Conservation (phyloP, 2,797 vertebrate species). For the Cirrhinus molitorella region DNA sequence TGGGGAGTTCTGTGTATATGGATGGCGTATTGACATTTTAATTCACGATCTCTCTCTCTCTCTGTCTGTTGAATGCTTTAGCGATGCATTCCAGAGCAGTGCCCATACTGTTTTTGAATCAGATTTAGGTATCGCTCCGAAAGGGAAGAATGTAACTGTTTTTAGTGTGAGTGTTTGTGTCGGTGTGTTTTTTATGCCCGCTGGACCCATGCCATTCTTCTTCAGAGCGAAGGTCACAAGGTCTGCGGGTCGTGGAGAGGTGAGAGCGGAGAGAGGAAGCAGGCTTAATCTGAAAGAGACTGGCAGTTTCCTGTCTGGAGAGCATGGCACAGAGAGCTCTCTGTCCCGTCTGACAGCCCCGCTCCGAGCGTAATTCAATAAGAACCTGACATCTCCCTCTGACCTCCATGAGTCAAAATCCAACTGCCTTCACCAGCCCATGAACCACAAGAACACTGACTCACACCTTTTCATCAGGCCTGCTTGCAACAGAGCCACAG, state of each 20-base stretch:
- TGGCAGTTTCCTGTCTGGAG: slow-evolving; percentile 83
- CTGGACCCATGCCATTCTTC: slow-evolving; percentile 57
- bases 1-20: slow-evolving; percentile 63
- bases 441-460: slow-evolving; percentile 11
- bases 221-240: slow-evolving; percentile 70
- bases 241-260: slow-evolving; percentile 82
- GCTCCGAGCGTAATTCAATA: slow-evolving; percentile 74
- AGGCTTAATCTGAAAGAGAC: slow-evolving; percentile 81
- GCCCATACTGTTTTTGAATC: slow-evolving; percentile 80
- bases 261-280: slow-evolving; percentile 79
- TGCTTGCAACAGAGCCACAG: not conserved
- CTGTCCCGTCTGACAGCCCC: slow-evolving; percentile 70
- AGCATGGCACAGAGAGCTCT: slow-evolving; percentile 78
- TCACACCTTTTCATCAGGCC: slow-evolving; percentile 22
- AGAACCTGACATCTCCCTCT: slow-evolving; percentile 68
- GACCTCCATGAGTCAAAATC: slow-evolving; percentile 67
- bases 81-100: slow-evolving; percentile 68
- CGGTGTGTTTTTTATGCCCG: slow-evolving; percentile 65
- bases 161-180: slow-evolving; percentile 49
- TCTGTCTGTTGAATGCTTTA: slow-evolving; percentile 79
- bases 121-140: slow-evolving; percentile 70
- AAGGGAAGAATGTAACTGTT: slow-evolving; percentile 56
- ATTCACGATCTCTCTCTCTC: slow-evolving; percentile 72
- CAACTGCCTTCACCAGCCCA: slow-evolving; percentile 11
- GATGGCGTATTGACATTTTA: slow-evolving; percentile 76